Base-by-base conservation (phyloP, 1,140 invertebrate species). In the Calephelis virginiensis region DNA sequence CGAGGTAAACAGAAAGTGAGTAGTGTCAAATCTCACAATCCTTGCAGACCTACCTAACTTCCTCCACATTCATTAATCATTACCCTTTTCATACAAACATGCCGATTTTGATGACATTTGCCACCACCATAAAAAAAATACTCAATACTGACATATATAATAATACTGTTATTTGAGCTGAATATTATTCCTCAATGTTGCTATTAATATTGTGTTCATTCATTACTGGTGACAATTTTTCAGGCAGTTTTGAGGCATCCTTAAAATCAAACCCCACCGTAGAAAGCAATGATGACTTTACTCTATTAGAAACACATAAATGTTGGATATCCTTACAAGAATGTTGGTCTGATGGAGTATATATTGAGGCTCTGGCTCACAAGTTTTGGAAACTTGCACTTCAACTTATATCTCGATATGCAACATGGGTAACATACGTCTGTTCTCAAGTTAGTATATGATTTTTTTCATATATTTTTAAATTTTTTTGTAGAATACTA, bases 361-460 rank as follows among this genome's bases (percentile, higher is more conserved):
- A 94, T 86, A 91, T 98, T 43, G 83, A 92, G 6, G 94, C 95
- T 62, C 82, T 98, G 1, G 93, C 94, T 72, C 94, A 96, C 73
- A 95, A 96, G 79, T 97, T 98, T 91, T 98, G 96, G 94, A 98
- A 97, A 87, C 91, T 98, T 7, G 95, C 94, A 59, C 88, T 98
- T 38, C 97, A 98, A 91, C 92, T 98, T 40, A 75, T 97, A 28
- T 93, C 95, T 38, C 93, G 97, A 73, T 96, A 96, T 85, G 90
- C 92, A 37, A 93, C 93, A 12, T 98, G 96, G 96, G 92, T 94
- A 37, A 82, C 89, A 47, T 85, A 66, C 13, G 82, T 79, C 70
- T 88, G 85, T 76, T 77, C 74, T 69, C 84, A 91, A 78, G 91
- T 92, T 78, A 71, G 67, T 61, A 50, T 61, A 8, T 38, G 0